These are phyloP conservation scores for Nematostella vectensis DNA, from an alignment of 92 coral and sea anemone species.

Conservation along the genomic window DNA sequence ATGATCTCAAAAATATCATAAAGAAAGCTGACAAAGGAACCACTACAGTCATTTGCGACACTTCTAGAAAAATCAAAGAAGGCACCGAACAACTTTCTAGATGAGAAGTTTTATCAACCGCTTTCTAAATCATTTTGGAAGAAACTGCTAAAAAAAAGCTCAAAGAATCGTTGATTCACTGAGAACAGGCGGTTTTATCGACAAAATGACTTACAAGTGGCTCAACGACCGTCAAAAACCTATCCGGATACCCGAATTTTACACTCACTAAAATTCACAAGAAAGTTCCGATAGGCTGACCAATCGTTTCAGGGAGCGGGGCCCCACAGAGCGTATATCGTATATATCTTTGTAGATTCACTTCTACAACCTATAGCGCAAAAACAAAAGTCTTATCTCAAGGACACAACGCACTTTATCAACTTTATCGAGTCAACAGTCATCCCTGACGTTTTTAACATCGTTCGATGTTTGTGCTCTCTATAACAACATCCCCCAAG, in stretches of 20 bases:
- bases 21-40: conserved; percentile 11
- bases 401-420: conserved; percentile 23
- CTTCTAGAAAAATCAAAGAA: conserved; percentile 21
- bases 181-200: no score
- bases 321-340: conserved; percentile 25
- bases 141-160: background rate
- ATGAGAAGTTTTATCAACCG: conserved; percentile 30
- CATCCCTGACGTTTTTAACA: conserved; percentile 7
- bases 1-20: background rate
- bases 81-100: conserved; percentile 13
- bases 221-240: conserved; percentile 29
- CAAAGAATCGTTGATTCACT: conserved; percentile 9
- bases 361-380: conserved; percentile 39
- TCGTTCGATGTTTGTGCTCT: no score
- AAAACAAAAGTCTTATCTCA: conserved; percentile 20
- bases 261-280: conserved; percentile 49
- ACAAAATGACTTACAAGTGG: conserved; percentile 33
- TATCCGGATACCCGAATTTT: conserved; percentile 39
- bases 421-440: conserved; percentile 15
- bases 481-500: no score
- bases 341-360: conserved; percentile 30
- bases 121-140: conserved; percentile 22
- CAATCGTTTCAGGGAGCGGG: conserved; percentile 8
- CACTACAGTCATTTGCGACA: conserved; percentile 14
- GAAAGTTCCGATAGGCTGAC: conserved; percentile 29